Conservation (phyloP, 2,888 invertebrate species). For the Quadroppia sp. region DNA sequence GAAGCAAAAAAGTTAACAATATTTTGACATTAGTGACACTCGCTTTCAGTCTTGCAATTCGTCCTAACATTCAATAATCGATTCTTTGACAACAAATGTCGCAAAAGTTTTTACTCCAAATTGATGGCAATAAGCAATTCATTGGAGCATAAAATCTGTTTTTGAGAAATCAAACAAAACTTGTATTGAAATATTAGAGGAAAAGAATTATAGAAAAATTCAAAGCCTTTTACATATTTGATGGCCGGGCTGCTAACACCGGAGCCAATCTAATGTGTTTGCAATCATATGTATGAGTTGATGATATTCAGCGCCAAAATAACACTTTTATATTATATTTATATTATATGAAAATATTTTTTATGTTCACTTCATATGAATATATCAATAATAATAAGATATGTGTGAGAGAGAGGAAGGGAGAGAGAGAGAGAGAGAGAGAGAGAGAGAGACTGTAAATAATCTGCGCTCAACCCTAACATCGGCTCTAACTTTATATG, state of each 20-base stretch:
- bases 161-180: not conserved
- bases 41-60: conserved; percentile 2
- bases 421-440: not conserved
- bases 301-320: conserved; percentile 14
- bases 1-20: conserved; percentile 35
- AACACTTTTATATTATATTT: not conserved
- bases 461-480: conserved; percentile 17
- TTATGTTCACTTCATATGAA: conserved; percentile 10
- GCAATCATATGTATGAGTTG: conserved; percentile 27
- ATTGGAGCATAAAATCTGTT: conserved; percentile 32
- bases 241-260: not conserved
- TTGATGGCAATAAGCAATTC: conserved; percentile 36
- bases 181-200: not conserved
- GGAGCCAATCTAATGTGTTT: conserved; percentile 21
- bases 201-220: not conserved
- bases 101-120: conserved; percentile 28
- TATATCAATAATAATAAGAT: conserved; percentile 7
- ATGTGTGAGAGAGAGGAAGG: too few species aligned
- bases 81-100: conserved; percentile 1
- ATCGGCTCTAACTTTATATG: not conserved
- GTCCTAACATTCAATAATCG: not conserved
- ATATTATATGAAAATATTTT: not conserved
- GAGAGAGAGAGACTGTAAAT: not conserved
- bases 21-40: conserved; percentile 28
- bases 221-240: not conserved